Conservation (phyloP, 1,140 invertebrate genomes). For the Drosophila sproati region DNA sequence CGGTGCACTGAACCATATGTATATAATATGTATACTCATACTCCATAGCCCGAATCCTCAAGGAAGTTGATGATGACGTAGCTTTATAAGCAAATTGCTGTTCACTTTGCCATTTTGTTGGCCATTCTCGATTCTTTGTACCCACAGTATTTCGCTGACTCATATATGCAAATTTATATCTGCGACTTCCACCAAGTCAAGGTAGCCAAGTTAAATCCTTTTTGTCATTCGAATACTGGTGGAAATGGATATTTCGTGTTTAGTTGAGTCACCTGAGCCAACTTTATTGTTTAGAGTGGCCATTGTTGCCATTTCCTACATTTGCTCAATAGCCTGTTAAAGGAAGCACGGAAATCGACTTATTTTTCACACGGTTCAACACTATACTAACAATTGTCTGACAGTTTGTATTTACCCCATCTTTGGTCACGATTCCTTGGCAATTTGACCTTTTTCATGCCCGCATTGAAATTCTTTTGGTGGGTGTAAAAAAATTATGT, state of each 20-base stretch:
- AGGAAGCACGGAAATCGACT: conserved; percentile 38
- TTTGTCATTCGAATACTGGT: conserved; percentile 30
- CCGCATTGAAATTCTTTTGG: conserved; percentile 28
- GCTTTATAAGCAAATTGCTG: conserved; percentile 42
- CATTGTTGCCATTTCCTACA: conserved; percentile 14
- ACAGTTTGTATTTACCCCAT: conserved; percentile 15
- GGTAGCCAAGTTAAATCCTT: conserved; percentile 28
- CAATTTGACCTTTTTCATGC: conserved; percentile 49
- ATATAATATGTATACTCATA: conserved; percentile 8
- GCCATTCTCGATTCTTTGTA: conserved; percentile 19
- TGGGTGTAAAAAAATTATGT: conserved; percentile 3
- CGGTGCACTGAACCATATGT: conserved; percentile 31
- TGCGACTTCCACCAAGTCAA: conserved; percentile 3
- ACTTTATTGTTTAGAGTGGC: background rate
- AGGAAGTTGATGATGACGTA: conserved; percentile 13
- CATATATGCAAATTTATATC: conserved; percentile 61
- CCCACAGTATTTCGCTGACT: conserved; percentile 54
- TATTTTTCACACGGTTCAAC: conserved; percentile 45
- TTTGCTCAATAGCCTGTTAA: conserved; percentile 43
- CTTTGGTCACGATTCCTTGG: conserved; percentile 29
- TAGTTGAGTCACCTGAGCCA: conserved; percentile 50
- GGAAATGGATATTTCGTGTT: conserved; percentile 64
- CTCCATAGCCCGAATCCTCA: background rate
- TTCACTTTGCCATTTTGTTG: conserved; percentile 26
- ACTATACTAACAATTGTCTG: conserved; percentile 42